Percentiles rank a stretch among this genome's conserved stretches.
Conservation (phyloP, 2,113 vertebrate species). For the Merops nubicus region DNA sequence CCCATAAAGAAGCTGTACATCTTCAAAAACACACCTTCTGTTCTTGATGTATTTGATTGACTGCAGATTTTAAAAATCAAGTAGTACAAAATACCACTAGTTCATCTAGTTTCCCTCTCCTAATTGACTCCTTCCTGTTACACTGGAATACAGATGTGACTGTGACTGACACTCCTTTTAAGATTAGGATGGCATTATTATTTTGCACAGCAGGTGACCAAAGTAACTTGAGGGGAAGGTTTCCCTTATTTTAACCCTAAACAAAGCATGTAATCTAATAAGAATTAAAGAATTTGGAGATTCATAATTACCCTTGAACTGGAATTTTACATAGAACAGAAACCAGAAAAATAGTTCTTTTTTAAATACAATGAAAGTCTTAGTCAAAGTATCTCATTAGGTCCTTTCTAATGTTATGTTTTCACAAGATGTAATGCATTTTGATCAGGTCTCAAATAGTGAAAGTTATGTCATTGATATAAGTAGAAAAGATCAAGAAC, state of each 20-base stretch:
- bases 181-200: conserved; percentile 1
- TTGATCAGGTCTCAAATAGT: background rate
- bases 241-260: background rate
- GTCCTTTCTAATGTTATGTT: background rate
- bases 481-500: background rate
- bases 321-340: background rate
- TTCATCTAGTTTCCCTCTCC: background rate
- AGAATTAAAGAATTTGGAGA: background rate
- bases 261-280: background rate
- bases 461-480: background rate
- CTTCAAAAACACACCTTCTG: background rate
- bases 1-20: background rate
- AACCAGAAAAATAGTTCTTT: background rate
- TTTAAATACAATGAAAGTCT: background rate
- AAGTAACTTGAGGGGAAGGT: background rate
- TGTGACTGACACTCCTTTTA: background rate
- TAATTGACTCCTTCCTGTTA: conserved; percentile 2
- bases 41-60: background rate
- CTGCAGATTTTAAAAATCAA: background rate
- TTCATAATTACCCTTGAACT: background rate
- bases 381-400: background rate
- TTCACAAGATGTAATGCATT: background rate
- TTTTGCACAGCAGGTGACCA: conserved; percentile 8
- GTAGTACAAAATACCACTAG: background rate
- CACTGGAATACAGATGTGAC: background rate